Evolutionary conservation across 2,113 vertebrate species (phyloP).

Genomic region (Gadus macrocephalus): DNA sequence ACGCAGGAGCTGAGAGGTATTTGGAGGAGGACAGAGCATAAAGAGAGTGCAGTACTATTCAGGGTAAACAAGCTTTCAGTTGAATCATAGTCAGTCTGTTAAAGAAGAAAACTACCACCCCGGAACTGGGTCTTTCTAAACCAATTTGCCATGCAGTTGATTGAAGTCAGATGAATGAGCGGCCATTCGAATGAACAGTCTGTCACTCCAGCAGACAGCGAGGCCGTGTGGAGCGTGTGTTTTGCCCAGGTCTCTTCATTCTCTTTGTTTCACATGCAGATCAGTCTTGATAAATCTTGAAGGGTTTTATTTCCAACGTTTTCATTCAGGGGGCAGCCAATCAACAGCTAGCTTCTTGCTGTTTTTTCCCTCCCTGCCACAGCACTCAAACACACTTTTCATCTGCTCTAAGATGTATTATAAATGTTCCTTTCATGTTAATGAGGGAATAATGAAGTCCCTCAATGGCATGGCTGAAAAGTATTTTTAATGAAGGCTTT

Average conservation of each 20-base stretch:
- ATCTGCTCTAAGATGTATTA: slow-evolving; percentile 77
- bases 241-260: slow-evolving; percentile 25
- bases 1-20: not conserved
- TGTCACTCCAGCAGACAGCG: not conserved
- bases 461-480: slow-evolving; percentile 60
- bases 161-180: not conserved
- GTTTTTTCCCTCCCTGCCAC: slow-evolving; percentile 27
- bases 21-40: not conserved
- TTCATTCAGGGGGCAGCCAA: slow-evolving; percentile 51
- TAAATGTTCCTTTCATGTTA: slow-evolving; percentile 77
- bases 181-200: not conserved
- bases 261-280: slow-evolving; percentile 37
- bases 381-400: slow-evolving; percentile 68
- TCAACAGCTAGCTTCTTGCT: slow-evolving; percentile 22
- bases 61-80: not conserved
- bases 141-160: not conserved
- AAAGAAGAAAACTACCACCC: not conserved
- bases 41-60: not conserved
- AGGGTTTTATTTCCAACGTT: slow-evolving; percentile 31
- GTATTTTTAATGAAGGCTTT: slow-evolving; percentile 68
- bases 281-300: slow-evolving; percentile 61
- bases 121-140: not conserved
- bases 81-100: not conserved
- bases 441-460: slow-evolving; percentile 73
- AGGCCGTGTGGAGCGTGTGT: slow-evolving; percentile 10